phyloP scores from a whole-genome alignment of 2,888 invertebrate species.

The Nemotelus nigrinus region DNA sequence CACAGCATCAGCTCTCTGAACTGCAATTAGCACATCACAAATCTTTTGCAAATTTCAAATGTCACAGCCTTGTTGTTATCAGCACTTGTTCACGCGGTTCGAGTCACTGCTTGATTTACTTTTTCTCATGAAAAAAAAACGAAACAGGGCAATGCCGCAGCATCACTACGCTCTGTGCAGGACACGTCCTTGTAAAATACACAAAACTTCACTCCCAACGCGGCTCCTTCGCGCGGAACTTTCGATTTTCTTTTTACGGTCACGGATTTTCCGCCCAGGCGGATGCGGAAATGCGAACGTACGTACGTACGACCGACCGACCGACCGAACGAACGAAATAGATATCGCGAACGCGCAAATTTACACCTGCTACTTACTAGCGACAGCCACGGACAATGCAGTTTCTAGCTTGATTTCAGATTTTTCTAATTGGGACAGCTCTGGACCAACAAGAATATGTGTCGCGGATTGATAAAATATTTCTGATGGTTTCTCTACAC shows the following conservation, averaged over 20 bases:
- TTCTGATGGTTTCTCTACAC: not conserved
- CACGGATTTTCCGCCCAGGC: not conserved
- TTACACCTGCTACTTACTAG: not conserved
- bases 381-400: not conserved
- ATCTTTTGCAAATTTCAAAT: constrained; percentile 1
- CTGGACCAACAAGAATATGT: constrained; percentile 18
- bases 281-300: constrained; percentile 18
- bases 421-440: constrained; percentile 1
- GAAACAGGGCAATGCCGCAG: constrained; percentile 16
- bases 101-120: not conserved
- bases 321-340: not conserved
- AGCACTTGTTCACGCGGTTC: constrained; percentile 1
- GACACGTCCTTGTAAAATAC: not conserved
- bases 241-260: constrained; percentile 5
- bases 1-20: not conserved
- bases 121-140: not conserved
- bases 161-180: not conserved
- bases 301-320: not conserved
- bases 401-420: not conserved
- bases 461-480: constrained; percentile 5
- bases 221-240: not conserved
- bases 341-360: not conserved
- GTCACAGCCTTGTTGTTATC: not conserved
- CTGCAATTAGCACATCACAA: not conserved
- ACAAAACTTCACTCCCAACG: not conserved